Percentiles rank a stretch among this genome's conserved stretches.
Evolutionary conservation across 2,113 vertebrate species (phyloP).

Genomic region (Morone saxatilis): DNA sequence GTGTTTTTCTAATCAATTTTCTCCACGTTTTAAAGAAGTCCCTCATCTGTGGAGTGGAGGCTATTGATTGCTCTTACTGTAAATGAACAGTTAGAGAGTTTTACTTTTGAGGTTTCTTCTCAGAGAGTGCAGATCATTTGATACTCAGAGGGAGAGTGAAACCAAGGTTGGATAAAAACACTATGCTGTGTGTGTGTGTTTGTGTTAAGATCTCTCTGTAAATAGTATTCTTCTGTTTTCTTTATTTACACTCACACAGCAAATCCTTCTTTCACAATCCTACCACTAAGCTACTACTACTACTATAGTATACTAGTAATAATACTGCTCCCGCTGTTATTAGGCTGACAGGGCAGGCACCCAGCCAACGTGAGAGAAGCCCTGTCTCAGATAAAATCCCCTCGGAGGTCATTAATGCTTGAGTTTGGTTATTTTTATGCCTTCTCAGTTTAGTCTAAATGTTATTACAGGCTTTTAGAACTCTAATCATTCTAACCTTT

Average conservation of each 20-base stretch:
- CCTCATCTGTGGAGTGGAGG: slow-evolving; percentile 7
- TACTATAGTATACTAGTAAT: background rate
- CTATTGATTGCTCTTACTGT: slow-evolving; percentile 23
- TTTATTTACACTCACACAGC: background rate
- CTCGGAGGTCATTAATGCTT: slow-evolving; percentile 52
- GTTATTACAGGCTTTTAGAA: slow-evolving; percentile 44
- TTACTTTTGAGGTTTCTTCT: background rate
- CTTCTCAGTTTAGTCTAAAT: slow-evolving; percentile 46
- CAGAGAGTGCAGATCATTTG: background rate
- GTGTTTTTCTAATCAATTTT: slow-evolving; percentile 20
- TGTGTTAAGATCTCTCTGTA: background rate
- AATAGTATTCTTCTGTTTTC: background rate
- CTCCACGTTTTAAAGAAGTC: slow-evolving; percentile 14
- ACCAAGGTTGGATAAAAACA: background rate
- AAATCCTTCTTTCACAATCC: background rate
- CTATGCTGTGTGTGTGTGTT: background rate
- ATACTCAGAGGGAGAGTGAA: background rate
- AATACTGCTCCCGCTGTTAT: slow-evolving; percentile 19
- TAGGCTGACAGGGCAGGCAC: slow-evolving; percentile 32
- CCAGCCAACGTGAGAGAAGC: slow-evolving; percentile 30
- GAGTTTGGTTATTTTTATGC: slow-evolving; percentile 43
- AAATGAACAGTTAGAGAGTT: slow-evolving; percentile 1
- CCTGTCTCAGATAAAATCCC: slow-evolving; percentile 33
- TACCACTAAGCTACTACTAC: background rate
- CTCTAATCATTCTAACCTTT: slow-evolving; percentile 36